Evolutionary conservation across 2,888 invertebrate species (phyloP).

Genomic region (Agrochola lychnidis): DNA sequence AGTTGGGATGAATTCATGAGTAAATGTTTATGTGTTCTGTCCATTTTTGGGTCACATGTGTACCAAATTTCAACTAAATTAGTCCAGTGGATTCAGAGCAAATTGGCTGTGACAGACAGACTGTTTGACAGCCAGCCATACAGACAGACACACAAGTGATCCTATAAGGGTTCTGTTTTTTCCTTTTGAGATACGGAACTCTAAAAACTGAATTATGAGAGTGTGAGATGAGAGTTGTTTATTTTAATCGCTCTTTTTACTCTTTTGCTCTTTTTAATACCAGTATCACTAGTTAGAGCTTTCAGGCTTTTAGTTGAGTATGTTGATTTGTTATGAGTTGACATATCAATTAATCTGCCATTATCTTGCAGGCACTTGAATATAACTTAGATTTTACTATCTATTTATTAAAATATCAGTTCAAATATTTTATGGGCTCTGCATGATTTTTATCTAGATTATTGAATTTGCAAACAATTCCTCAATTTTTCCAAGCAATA

Average conservation of each 20-base stretch:
- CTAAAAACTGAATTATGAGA: background rate
- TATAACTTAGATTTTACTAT: background rate
- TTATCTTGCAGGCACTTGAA: background rate
- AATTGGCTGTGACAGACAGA: no score
- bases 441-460: background rate
- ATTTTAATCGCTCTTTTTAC: background rate
- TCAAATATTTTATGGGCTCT: background rate
- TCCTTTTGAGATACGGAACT: no score
- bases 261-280: background rate
- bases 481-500: background rate
- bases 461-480: background rate
- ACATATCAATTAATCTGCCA: background rate
- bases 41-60: no score
- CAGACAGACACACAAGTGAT: no score
- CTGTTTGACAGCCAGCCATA: no score
- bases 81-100: no score
- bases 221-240: background rate
- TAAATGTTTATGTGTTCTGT: no score
- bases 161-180: no score
- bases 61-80: no score
- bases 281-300: background rate
- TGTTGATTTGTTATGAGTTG: background rate
- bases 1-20: no score
- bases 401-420: background rate
- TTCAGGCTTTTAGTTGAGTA: background rate